These are phyloP conservation scores for Otus sunia DNA, from an alignment of 2,113 vertebrate genomes.

Conservation along the genomic window DNA sequence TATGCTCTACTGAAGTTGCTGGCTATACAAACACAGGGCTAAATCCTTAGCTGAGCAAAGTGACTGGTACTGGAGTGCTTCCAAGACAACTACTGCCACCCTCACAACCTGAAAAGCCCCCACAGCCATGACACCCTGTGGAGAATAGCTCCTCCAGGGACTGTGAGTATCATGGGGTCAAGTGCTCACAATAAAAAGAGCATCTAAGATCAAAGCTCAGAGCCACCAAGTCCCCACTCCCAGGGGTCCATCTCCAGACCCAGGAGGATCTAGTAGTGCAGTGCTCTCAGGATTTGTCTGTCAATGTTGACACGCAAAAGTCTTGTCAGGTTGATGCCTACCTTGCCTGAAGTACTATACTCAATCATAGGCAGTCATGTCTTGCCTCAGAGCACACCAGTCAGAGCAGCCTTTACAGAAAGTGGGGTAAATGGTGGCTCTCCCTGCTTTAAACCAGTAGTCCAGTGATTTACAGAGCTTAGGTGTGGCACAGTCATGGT, in stretches of 20 bases:
- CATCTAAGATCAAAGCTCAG: neutral
- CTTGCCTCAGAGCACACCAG: neutral
- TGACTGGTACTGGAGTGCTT: neutral
- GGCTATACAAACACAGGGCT: neutral
- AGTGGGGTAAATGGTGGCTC: neutral
- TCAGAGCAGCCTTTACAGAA: neutral
- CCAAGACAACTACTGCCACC: neutral
- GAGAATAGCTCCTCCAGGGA: neutral
- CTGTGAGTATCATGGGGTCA: neutral
- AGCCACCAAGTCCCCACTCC: neutral
- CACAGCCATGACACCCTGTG: accelerated
- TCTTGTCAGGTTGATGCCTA: accelerated
- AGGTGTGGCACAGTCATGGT: neutral
- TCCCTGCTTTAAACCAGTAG: neutral
- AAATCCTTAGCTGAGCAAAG: neutral
- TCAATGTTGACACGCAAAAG: neutral
- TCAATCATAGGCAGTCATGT: too few species aligned
- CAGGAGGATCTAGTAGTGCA: neutral
- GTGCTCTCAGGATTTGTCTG: neutral
- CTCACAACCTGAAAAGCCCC: neutral
- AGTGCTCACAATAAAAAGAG: neutral
- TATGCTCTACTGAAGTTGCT: constrained; percentile 37
- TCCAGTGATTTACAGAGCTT: neutral
- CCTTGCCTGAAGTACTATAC: neutral
- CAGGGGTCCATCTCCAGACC: neutral